Evolutionary conservation across 1,140 invertebrate genomes (phyloP).

Genomic region (Steinernema feltiae): DNA sequence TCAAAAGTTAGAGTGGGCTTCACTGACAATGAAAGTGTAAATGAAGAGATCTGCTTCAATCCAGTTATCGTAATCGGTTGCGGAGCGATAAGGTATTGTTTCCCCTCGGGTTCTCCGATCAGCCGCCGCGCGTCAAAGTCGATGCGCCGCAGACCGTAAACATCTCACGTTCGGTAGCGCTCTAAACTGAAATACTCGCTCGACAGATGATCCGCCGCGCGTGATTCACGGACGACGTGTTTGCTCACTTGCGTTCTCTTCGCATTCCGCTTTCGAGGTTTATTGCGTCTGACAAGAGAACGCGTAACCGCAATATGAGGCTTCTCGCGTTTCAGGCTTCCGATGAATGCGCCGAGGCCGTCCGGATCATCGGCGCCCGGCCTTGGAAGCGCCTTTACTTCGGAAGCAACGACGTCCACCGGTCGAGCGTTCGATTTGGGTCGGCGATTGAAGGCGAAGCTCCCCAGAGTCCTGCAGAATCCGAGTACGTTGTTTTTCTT

Average conservation of each 20-base stretch:
- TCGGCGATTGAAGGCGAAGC: neutral
- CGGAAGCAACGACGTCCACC: neutral
- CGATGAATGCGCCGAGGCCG: neutral
- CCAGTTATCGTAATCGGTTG: too few species aligned
- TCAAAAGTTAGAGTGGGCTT: too few species aligned
- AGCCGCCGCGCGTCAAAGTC: neutral
- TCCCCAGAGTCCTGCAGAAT: neutral
- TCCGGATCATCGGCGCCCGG: neutral
- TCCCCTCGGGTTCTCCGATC: too few species aligned
- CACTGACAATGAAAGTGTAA: too few species aligned
- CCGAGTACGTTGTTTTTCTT: neutral
- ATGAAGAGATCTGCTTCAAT: too few species aligned
- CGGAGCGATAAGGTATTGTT: too few species aligned
- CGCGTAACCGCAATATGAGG: too few species aligned
- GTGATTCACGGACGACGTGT: neutral
- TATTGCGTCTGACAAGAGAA: neutral
- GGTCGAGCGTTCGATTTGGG: neutral
- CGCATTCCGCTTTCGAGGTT: neutral
- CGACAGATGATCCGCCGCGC: neutral
- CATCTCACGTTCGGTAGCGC: neutral
- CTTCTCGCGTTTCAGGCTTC: too few species aligned
- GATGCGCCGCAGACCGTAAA: neutral
- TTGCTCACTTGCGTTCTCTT: neutral
- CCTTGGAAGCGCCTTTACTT: neutral
- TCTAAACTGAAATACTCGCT: neutral